These are phyloP conservation scores for Actinia tenebrosa DNA, from an alignment of 64 coral and sea anemone genomes.

Conservation along the genomic window DNA sequence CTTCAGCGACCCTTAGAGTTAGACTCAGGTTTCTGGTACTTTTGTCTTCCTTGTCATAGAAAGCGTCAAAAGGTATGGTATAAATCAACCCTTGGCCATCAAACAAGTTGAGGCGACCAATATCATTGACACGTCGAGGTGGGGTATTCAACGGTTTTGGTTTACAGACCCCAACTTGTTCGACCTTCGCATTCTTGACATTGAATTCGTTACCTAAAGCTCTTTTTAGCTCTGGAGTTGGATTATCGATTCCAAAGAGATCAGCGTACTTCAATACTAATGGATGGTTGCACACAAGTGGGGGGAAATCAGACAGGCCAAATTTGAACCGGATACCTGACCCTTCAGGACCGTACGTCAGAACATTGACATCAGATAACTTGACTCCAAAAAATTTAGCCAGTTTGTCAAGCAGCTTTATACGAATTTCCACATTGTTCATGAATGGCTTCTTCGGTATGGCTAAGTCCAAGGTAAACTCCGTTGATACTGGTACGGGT, in stretches of 20 bases:
- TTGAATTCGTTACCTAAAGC: conserved; percentile 13
- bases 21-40: conserved; percentile 59
- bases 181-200: background rate
- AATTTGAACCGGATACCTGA: conserved; percentile 20
- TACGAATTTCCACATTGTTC: conserved; percentile 2
- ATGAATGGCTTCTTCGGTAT: background rate
- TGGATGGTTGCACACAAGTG: conserved; percentile 13
- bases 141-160: background rate
- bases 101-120: conserved; percentile 56
- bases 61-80: conserved; percentile 46
- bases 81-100: conserved; percentile 61
- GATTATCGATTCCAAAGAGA: conserved; percentile 8
- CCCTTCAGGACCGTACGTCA: conserved; percentile 20
- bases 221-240: background rate
- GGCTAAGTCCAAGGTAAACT: background rate
- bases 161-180: conserved; percentile 18
- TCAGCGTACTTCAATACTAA: background rate
- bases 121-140: conserved; percentile 52
- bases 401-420: conserved; percentile 18
- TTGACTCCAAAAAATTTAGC: conserved; percentile 34
- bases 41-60: conserved; percentile 68
- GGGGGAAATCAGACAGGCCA: background rate
- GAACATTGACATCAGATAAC: background rate
- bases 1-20: conserved; percentile 29
- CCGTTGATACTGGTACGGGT: background rate